These are phyloP conservation scores for Fulmarus glacialis DNA, from an alignment of 2,113 vertebrate genomes.

Conservation along the genomic window DNA sequence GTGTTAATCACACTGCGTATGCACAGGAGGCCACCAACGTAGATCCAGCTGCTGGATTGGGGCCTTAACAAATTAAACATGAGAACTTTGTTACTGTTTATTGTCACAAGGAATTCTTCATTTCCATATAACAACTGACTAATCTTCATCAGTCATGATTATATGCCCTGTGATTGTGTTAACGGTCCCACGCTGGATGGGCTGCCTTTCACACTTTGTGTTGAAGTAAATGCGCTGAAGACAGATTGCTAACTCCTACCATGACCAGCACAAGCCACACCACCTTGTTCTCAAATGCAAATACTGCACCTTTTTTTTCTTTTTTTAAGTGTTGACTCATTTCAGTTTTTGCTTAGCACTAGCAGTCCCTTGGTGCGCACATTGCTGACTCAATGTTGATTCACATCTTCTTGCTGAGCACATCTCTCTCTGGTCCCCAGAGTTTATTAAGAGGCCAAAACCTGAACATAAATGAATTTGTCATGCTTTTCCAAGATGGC, in stretches of 20 bases:
- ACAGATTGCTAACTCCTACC: not conserved
- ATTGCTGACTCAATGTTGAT: slow-evolving; percentile 54
- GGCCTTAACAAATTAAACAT: slow-evolving; percentile 16
- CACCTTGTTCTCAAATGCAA: not conserved
- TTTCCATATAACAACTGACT: slow-evolving; percentile 33
- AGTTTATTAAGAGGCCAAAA: slow-evolving; percentile 44
- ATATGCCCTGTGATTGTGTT: not conserved
- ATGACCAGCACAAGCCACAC: not conserved
- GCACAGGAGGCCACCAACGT: slow-evolving; percentile 39
- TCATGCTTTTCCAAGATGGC: slow-evolving; percentile 50
- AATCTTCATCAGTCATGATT: slow-evolving; percentile 38
- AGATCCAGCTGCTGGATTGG: not conserved
- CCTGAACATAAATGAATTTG: slow-evolving; percentile 43
- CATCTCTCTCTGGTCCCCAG: not conserved
- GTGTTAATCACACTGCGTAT: slow-evolving; percentile 35
- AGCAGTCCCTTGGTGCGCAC: not conserved
- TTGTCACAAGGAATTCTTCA: slow-evolving; percentile 47
- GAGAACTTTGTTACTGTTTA: slow-evolving; percentile 39
- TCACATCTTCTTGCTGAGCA: slow-evolving; percentile 48
- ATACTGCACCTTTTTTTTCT: not conserved
- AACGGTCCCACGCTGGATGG: not conserved
- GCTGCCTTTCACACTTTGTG: not conserved
- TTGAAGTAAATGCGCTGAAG: not conserved
- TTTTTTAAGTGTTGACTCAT: not conserved
- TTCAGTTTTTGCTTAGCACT: slow-evolving; percentile 14